A percentile compares a stretch with the other conserved stretches of the same genome.
phyloP scores from a whole-genome alignment of 2,888 invertebrate species.

The Drosophila tripunctata region DNA sequence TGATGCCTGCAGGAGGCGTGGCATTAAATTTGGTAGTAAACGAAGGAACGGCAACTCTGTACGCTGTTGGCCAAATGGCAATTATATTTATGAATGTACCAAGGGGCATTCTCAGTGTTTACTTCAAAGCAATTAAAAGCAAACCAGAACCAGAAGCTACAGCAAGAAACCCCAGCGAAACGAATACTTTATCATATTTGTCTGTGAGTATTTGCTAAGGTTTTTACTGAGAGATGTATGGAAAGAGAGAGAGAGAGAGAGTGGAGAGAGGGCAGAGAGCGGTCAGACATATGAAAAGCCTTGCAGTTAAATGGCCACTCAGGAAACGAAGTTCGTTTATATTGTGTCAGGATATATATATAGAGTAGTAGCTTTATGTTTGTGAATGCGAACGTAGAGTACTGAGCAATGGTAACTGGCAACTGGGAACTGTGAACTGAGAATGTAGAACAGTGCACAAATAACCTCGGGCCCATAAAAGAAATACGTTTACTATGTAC shows the following conservation, averaged over 20 bases:
- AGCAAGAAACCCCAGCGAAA: constrained; percentile 26
- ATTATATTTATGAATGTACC: constrained; percentile 77
- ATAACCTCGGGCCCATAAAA: constrained; percentile 71
- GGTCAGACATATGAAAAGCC: constrained; percentile 62
- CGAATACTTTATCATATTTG: constrained; percentile 74
- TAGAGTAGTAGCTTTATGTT: constrained; percentile 66
- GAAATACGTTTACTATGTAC: constrained; percentile 78
- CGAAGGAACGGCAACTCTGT: too few species aligned
- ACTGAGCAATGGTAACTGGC: constrained; percentile 3
- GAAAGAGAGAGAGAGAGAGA: neutral
- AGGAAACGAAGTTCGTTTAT: constrained; percentile 80
- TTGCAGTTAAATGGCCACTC: constrained; percentile 77
- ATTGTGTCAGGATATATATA: constrained; percentile 76
- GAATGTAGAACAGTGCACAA: constrained; percentile 65
- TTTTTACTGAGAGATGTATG: constrained; percentile 26
- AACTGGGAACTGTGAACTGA: constrained; percentile 18
- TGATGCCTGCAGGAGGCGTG: constrained; percentile 6
- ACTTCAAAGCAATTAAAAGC: constrained; percentile 76
- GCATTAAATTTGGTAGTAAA: constrained; percentile 49
- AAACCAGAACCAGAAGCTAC: constrained; percentile 43
- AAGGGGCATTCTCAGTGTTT: constrained; percentile 68
- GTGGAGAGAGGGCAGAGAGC: neutral
- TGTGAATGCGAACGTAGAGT: constrained; percentile 46
- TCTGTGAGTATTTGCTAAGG: constrained; percentile 68
- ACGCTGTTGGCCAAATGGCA: constrained; percentile 51